phyloP scores from a whole-genome alignment of 2,113 vertebrate genomes.

The Dolichotis patagonum region DNA sequence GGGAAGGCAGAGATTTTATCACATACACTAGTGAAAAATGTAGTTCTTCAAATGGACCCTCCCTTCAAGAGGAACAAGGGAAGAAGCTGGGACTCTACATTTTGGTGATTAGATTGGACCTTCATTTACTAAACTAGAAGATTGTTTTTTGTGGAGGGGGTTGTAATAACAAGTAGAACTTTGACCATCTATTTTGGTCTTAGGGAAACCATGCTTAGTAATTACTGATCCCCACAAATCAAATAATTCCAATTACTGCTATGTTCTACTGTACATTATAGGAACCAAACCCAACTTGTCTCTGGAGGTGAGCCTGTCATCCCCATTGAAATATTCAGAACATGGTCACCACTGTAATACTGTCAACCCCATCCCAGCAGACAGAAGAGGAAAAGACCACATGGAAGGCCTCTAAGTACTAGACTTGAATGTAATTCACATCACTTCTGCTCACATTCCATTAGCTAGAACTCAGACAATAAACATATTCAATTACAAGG shows the following conservation, averaged over 20 bases:
- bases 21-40: neutral
- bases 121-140: neutral
- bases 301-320: neutral
- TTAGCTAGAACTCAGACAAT: slow-evolving; percentile 21
- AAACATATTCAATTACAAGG: neutral
- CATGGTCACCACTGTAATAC: neutral
- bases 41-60: neutral
- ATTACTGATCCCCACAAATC: neutral
- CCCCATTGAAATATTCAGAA: slow-evolving; percentile 36
- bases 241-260: neutral
- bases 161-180: neutral
- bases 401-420: neutral
- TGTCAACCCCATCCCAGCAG: neutral
- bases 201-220: slow-evolving; percentile 13
- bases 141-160: neutral
- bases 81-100: neutral
- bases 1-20: neutral
- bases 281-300: neutral
- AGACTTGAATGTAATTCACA: neutral
- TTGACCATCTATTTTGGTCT: slow-evolving; percentile 47
- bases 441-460: neutral
- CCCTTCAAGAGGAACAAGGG: neutral
- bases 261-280: neutral
- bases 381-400: neutral
- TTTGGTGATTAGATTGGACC: slow-evolving; percentile 1